Conservation (phyloP, 1,140 invertebrate genomes). For the Asobara japonica region DNA sequence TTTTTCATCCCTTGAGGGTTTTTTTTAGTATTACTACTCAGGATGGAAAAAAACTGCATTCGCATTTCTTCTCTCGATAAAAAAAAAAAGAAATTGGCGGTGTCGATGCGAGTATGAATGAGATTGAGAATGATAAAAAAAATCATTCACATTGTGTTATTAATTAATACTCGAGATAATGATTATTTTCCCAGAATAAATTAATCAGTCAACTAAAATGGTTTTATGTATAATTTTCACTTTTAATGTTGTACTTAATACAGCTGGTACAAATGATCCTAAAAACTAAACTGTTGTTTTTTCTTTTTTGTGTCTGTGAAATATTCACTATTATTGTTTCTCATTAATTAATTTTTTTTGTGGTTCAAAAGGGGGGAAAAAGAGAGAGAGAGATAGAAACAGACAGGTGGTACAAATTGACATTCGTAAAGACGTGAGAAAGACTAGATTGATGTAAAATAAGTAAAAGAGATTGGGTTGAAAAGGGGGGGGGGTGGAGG, state of each 20-base stretch:
- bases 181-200: conserved; percentile 4
- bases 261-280: conserved; percentile 64
- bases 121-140: not conserved
- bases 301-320: conserved; percentile 10
- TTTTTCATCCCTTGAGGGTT: conserved; percentile 10
- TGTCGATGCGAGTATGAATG: not conserved
- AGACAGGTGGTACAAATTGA: conserved; percentile 1
- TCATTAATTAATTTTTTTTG: conserved; percentile 20
- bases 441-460: not conserved
- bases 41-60: not conserved
- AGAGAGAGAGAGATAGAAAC: not conserved
- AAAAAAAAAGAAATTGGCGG: conserved; percentile 18
- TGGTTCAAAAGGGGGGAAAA: not conserved
- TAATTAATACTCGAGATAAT: conserved; percentile 45
- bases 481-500: not conserved
- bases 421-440: not conserved
- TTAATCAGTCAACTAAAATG: not conserved
- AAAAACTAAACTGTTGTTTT: conserved; percentile 50
- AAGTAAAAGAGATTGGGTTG: not conserved
- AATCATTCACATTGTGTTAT: conserved; percentile 41
- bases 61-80: not conserved
- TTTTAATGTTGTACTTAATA: conserved; percentile 57
- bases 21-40: not conserved
- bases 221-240: conserved; percentile 15
- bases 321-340: not conserved